Percentiles rank a stretch among this genome's conserved stretches.
These are phyloP conservation scores for Agrilus planipennis DNA, from an alignment of 1,140 invertebrate species.

Conservation along the genomic window DNA sequence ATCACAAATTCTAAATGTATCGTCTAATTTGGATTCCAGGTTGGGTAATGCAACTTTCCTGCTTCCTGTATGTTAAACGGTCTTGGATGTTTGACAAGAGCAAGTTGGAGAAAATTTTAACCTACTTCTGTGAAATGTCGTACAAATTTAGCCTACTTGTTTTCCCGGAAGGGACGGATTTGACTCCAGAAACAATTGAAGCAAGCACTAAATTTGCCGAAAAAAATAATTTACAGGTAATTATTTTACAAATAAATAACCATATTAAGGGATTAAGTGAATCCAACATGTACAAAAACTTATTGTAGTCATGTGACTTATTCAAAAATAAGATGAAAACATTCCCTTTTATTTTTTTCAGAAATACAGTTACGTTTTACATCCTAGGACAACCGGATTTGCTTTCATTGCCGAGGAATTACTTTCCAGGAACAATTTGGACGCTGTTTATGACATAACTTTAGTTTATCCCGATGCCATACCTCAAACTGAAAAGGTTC, in stretches of 20 bases:
- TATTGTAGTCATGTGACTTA: not conserved
- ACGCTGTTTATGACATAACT: slow-evolving; percentile 69
- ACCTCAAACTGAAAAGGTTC: slow-evolving; percentile 55
- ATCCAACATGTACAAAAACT: not conserved
- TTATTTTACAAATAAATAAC: slow-evolving; percentile 1
- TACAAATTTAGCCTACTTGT: slow-evolving; percentile 58
- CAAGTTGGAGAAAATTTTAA: slow-evolving; percentile 52
- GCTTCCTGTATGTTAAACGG: slow-evolving; percentile 72
- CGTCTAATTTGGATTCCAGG: slow-evolving; percentile 39
- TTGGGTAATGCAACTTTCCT: slow-evolving; percentile 81
- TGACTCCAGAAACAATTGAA: slow-evolving; percentile 56
- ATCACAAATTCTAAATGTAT: not conserved
- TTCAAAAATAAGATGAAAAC: not conserved
- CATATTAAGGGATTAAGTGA: not conserved
- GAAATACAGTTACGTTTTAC: slow-evolving; percentile 61
- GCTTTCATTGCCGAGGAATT: slow-evolving; percentile 55
- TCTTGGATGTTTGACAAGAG: slow-evolving; percentile 66
- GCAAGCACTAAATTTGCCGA: slow-evolving; percentile 63
- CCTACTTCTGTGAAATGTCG: slow-evolving; percentile 57
- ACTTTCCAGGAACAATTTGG: slow-evolving; percentile 47
- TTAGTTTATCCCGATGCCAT: slow-evolving; percentile 59
- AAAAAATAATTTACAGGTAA: slow-evolving; percentile 49
- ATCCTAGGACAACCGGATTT: slow-evolving; percentile 80
- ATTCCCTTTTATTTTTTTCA: slow-evolving; percentile 18
- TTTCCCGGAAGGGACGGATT: slow-evolving; percentile 83